phyloP scores from a whole-genome alignment of 2,888 invertebrate species.

The Helicoverpa assulta region DNA sequence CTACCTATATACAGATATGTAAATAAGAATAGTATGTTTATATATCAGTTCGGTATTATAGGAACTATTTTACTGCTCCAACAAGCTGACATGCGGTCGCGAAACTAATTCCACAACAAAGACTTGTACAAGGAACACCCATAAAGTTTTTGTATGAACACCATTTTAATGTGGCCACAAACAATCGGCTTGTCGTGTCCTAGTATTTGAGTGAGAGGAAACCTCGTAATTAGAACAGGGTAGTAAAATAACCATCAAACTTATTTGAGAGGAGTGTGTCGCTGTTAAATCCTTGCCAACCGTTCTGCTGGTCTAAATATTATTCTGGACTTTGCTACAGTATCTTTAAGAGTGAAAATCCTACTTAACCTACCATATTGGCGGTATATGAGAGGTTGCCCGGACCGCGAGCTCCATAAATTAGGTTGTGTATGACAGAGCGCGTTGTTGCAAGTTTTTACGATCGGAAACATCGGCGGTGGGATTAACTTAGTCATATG shows the following conservation, averaged over 20 bases:
- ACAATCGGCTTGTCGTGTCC: slow-evolving; percentile 80
- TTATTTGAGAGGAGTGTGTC: slow-evolving; percentile 81
- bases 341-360: slow-evolving; percentile 60
- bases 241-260: slow-evolving; percentile 89
- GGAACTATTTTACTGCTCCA: slow-evolving; percentile 51
- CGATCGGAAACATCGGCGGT: slow-evolving; percentile 77
- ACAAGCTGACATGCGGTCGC: slow-evolving; percentile 65
- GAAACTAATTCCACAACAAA: slow-evolving; percentile 81
- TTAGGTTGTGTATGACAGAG: slow-evolving; percentile 86
- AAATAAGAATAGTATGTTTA: not conserved
- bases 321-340: slow-evolving; percentile 27
- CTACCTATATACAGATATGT: not conserved
- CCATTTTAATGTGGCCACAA: slow-evolving; percentile 78
- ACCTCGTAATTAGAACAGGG: slow-evolving; percentile 87
- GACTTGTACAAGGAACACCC: slow-evolving; percentile 77
- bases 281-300: slow-evolving; percentile 72
- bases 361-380: slow-evolving; percentile 29
- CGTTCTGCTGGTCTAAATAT: slow-evolving; percentile 32
- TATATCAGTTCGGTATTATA: slow-evolving; percentile 24
- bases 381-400: slow-evolving; percentile 62
- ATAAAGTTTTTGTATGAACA: slow-evolving; percentile 81
- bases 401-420: slow-evolving; percentile 81
- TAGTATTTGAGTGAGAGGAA: slow-evolving; percentile 82
- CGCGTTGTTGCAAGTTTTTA: slow-evolving; percentile 85
- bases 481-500: slow-evolving; percentile 74